These are phyloP conservation scores for Embidobia sp. DNA, from an alignment of 2,888 invertebrate species.

Conservation along the genomic window DNA sequence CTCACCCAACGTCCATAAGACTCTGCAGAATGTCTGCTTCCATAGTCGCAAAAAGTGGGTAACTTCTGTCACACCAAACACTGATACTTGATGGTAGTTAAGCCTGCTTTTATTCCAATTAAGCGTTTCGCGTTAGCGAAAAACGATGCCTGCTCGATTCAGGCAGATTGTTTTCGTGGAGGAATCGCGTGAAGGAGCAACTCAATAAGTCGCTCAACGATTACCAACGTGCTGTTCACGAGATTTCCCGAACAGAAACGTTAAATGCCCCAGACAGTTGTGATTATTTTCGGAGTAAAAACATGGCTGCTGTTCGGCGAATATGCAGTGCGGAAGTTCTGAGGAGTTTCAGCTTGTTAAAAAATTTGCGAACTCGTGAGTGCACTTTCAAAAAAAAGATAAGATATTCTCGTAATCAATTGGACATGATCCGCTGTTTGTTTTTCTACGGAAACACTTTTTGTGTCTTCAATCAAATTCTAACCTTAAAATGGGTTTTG, in stretches of 20 bases:
- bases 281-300: background rate
- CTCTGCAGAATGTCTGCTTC: conserved; percentile 29
- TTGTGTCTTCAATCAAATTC: too few relatives aligned
- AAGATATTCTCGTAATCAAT: too few relatives aligned
- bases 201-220: too few relatives aligned
- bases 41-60: conserved; percentile 1
- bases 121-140: background rate
- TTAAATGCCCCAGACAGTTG: background rate
- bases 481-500: too few relatives aligned
- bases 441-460: too few relatives aligned
- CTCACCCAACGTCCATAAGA: conserved; percentile 25
- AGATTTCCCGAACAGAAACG: background rate
- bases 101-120: too few relatives aligned
- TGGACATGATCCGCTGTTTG: too few relatives aligned
- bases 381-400: conserved; percentile 10
- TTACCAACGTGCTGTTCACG: too few relatives aligned
- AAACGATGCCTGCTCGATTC: background rate
- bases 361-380: conserved; percentile 62
- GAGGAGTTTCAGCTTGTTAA: conserved; percentile 64
- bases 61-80: too few relatives aligned
- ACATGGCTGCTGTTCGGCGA: conserved; percentile 54
- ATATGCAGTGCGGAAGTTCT: conserved; percentile 61
- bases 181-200: too few relatives aligned
- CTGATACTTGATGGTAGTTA: too few relatives aligned
- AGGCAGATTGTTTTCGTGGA: too few relatives aligned